Evolutionary conservation across 2,888 invertebrate genomes (phyloP).

Genomic region (Neoscelio sp.): DNA sequence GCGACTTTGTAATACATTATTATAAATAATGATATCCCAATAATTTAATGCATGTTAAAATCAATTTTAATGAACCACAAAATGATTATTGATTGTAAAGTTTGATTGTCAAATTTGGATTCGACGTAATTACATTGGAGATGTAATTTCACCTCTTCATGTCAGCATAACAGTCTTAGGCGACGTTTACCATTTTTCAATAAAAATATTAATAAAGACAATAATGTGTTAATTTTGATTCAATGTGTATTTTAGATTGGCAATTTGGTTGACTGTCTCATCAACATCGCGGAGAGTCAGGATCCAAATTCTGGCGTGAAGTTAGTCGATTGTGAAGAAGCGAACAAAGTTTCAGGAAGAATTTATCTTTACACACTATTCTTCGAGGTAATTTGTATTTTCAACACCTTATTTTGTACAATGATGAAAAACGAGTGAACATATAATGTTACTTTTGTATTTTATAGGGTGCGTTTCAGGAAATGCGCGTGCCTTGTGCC

Average conservation of each 20-base stretch:
- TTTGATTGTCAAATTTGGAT: too few relatives aligned
- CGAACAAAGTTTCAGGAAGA: slow-evolving; percentile 84
- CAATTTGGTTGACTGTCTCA: slow-evolving; percentile 77
- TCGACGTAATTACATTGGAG: too few relatives aligned
- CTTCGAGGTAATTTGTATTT: slow-evolving; percentile 84
- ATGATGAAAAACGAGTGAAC: slow-evolving; percentile 2
- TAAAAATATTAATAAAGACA: too few relatives aligned
- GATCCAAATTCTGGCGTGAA: slow-evolving; percentile 77
- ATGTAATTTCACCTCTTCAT: too few relatives aligned
- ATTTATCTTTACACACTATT: slow-evolving; percentile 89
- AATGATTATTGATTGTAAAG: too few relatives aligned
- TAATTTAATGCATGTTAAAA: too few relatives aligned
- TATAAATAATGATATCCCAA: too few relatives aligned
- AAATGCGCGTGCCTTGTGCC: slow-evolving; percentile 88
- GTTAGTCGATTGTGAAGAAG: slow-evolving; percentile 81
- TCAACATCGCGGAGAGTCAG: slow-evolving; percentile 77
- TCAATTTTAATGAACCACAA: too few relatives aligned
- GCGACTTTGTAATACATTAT: too few relatives aligned
- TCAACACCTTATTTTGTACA: slow-evolving; percentile 1
- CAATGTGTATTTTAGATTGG: slow-evolving; percentile 75
- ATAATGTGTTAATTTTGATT: neutral
- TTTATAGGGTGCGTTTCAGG: slow-evolving; percentile 83
- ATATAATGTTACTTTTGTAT: neutral
- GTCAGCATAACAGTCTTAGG: too few relatives aligned
- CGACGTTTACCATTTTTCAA: too few relatives aligned